Evolutionary conservation across 2,888 invertebrate species (phyloP), one percentile per base, ranked within the genome.

Genomic region (Lithophane semibrunnea): DNA sequence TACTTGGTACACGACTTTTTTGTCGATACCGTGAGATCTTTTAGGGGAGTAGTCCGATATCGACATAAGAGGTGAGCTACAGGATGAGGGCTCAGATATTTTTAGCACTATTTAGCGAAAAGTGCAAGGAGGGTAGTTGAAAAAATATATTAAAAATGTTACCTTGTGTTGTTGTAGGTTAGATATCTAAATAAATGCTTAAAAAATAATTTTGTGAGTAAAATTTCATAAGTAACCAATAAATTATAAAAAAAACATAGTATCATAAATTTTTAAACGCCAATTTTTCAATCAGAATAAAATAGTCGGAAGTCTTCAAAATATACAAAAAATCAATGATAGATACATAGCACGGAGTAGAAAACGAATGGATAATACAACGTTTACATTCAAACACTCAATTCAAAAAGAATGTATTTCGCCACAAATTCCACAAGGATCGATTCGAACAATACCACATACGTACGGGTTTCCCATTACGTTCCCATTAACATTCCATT

Each of bases 11-110:
- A n/a, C 24, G 0, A 44, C 21, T 47, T 84, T 88, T 49, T 65
- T 78, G 44, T 86, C 87, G 49, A 77, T 68, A 18, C 77, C 76
- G 8, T 75, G 76, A 13, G 83, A 85, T 60, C 89, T 80, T 74
- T 89, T 92, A 0, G 93, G 91, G 0, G 93, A 90, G 75, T 94
- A 94, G 70, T 95, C 95, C 0, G 91, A 90, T n/a, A 94, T 91
- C 0, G 92, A 94, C 89, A 95, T 91, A 0, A 94, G 37, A 0
- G 94, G 94, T 0, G 94, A 90, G 13, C 88, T 91, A 79, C 93
- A 91, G 0, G 90, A 78, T 0, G 92, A 90, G 24, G 84, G 72
- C 66, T 92, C 90, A 0, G 91, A 87, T 82, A 86, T 24, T 77
- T 86, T 89, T 75, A 87, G 80, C 72, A 74, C 88, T 88, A 82